phyloP scores from a whole-genome alignment of 2,113 vertebrate species.

The Trochalopteron elliotii region DNA sequence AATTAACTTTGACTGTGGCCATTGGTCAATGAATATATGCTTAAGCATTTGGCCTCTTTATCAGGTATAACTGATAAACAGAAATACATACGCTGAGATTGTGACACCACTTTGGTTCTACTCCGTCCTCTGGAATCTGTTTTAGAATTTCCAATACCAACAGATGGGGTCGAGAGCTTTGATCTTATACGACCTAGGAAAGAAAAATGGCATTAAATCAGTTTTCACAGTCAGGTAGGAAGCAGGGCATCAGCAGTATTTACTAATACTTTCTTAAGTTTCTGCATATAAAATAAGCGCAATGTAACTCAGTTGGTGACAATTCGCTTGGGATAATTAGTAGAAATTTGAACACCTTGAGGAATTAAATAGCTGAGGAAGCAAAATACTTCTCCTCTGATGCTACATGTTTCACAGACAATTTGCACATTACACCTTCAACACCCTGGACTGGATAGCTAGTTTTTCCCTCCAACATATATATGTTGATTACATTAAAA shows the following conservation, averaged over 20 bases:
- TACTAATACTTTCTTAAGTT: background rate
- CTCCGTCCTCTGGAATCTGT: constrained; percentile 91
- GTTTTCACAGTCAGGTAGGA: background rate
- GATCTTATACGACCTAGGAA: constrained; percentile 85
- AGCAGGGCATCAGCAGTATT: background rate
- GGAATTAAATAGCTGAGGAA: background rate
- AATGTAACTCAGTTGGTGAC: background rate
- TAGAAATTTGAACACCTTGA: constrained; percentile 32
- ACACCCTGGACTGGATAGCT: background rate
- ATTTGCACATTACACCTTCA: background rate
- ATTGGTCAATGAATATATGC: constrained; percentile 63
- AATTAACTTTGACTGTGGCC: constrained; percentile 69
- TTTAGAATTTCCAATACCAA: constrained; percentile 80
- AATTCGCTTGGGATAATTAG: constrained; percentile 37
- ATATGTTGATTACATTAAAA: background rate
- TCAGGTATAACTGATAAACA: background rate
- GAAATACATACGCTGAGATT: constrained; percentile 92
- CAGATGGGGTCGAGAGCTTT: constrained; percentile 82
- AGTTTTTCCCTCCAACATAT: background rate
- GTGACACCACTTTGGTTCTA: constrained; percentile 93
- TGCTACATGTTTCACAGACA: background rate
- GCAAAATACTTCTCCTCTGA: background rate
- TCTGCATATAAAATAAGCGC: background rate
- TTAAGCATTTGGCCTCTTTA: constrained; percentile 40
- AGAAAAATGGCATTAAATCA: constrained; percentile 19